These are phyloP conservation scores for Oreotrochilus melanogaster DNA, from an alignment of 2,113 vertebrate species.

Conservation along the genomic window DNA sequence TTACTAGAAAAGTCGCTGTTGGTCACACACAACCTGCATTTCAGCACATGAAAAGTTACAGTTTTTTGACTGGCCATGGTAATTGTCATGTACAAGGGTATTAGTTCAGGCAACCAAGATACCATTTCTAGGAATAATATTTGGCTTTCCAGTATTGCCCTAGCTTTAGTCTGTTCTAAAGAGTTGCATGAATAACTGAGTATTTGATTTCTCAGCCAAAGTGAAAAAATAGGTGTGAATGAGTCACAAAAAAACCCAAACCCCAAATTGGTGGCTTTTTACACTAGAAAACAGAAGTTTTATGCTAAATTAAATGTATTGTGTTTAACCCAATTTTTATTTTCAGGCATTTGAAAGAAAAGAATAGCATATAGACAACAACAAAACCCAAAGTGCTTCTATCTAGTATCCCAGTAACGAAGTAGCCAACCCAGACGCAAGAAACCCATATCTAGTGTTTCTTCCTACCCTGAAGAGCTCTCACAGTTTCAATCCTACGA, in stretches of 20 bases:
- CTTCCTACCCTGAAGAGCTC: background rate
- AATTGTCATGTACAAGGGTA: background rate
- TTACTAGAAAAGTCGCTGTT: background rate
- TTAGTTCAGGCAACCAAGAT: background rate
- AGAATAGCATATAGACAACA: background rate
- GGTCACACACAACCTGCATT: background rate
- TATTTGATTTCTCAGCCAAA: constrained; percentile 49
- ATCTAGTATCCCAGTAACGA: background rate
- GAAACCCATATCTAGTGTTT: background rate
- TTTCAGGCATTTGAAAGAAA: background rate
- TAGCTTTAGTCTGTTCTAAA: background rate
- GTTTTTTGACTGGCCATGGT: background rate
- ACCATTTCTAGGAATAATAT: constrained; percentile 13
- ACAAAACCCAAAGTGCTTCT: background rate
- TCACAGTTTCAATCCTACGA: background rate
- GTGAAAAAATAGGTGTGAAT: constrained; percentile 44
- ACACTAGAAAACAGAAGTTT: background rate
- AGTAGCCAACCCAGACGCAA: background rate
- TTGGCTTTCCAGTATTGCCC: constrained; percentile 23
- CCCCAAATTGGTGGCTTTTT: constrained; percentile 7
- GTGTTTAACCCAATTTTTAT: constrained; percentile 14
- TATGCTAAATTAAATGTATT: constrained; percentile 30
- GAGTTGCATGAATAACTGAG: constrained; percentile 52
- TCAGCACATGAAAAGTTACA: background rate
- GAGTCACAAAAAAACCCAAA: constrained; percentile 10